Evolutionary conservation across 92 coral and sea anemone species (phyloP).

Genomic region (Epizoanthus rinbou): DNA sequence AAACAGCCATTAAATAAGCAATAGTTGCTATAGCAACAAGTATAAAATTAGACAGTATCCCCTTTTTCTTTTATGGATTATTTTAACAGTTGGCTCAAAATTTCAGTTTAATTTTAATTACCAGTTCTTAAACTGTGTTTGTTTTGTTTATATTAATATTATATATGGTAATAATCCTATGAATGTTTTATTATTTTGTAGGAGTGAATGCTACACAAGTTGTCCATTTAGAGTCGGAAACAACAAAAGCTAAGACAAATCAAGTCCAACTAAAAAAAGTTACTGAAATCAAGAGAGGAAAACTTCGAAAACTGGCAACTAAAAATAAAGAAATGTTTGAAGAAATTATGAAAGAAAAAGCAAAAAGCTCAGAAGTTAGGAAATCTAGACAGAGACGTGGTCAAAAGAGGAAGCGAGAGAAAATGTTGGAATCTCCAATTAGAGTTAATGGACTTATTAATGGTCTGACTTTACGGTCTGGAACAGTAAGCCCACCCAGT

Average conservation of each 20-base stretch:
- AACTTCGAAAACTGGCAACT: slow-evolving; percentile 34
- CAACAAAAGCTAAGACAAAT: slow-evolving; percentile 1
- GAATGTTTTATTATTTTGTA: background rate
- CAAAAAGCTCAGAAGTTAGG: slow-evolving; percentile 22
- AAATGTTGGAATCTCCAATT: background rate
- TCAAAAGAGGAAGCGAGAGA: background rate
- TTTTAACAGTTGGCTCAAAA: too few species aligned
- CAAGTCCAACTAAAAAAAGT: slow-evolving; percentile 40
- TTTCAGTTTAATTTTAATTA: too few species aligned
- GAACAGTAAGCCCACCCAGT: slow-evolving; percentile 10
- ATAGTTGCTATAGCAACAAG: too few species aligned
- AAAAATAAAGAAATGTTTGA: slow-evolving; percentile 41
- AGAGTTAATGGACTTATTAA: slow-evolving; percentile 20
- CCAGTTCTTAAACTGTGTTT: too few species aligned
- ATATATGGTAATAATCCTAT: background rate
- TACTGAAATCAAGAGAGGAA: slow-evolving; percentile 38
- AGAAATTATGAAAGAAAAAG: slow-evolving; percentile 45
- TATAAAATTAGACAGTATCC: too few species aligned
- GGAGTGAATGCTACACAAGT: slow-evolving; percentile 37
- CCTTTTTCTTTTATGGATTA: too few species aligned
- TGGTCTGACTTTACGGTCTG: slow-evolving; percentile 31
- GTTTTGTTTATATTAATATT: too few species aligned
- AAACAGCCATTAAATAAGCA: too few species aligned
- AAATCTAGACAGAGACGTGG: slow-evolving; percentile 23
- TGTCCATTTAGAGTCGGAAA: slow-evolving; percentile 29